A percentile compares a stretch with the other conserved stretches of the same genome.
Conservation (phyloP, 1,140 invertebrate species). For the Stegodyphus mimosarum region DNA sequence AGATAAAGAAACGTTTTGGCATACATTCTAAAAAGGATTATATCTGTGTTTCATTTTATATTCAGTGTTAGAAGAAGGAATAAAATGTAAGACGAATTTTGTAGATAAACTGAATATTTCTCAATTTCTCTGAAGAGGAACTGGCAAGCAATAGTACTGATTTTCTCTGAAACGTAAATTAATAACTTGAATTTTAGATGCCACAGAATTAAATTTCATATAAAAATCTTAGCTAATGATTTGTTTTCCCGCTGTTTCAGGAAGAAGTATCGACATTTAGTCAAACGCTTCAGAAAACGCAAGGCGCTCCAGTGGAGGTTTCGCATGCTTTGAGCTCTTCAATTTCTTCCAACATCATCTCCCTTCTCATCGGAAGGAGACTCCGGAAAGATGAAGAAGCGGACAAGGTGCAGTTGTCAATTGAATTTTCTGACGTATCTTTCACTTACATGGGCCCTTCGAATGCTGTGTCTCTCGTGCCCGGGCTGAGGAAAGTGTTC, state of each 20-base stretch:
- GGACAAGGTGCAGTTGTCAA: not conserved
- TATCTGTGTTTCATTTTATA: too few species aligned
- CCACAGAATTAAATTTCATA: too few species aligned
- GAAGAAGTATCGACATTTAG: slow-evolving; percentile 13
- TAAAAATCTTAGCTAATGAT: too few species aligned
- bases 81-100: too few species aligned
- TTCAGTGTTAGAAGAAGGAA: too few species aligned
- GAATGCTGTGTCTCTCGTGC: not conserved
- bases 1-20: too few species aligned
- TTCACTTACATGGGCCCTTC: slow-evolving; percentile 9
- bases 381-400: not conserved
- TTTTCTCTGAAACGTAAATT: too few species aligned
- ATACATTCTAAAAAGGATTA: too few species aligned
- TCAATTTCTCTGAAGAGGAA: too few species aligned
- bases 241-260: slow-evolving; percentile 21
- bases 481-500: not conserved
- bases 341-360: slow-evolving; percentile 57
- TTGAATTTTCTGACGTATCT: not conserved
- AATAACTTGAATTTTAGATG: too few species aligned
- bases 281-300: not conserved
- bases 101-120: too few species aligned
- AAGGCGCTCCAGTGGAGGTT: slow-evolving; percentile 29
- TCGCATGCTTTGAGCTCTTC: slow-evolving; percentile 17
- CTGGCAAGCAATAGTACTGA: too few species aligned
- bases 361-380: slow-evolving; percentile 49